A percentile compares a stretch with the other conserved stretches of the same genome.
phyloP scores from a whole-genome alignment of 2,113 vertebrate species.

The Anolis sagrei region DNA sequence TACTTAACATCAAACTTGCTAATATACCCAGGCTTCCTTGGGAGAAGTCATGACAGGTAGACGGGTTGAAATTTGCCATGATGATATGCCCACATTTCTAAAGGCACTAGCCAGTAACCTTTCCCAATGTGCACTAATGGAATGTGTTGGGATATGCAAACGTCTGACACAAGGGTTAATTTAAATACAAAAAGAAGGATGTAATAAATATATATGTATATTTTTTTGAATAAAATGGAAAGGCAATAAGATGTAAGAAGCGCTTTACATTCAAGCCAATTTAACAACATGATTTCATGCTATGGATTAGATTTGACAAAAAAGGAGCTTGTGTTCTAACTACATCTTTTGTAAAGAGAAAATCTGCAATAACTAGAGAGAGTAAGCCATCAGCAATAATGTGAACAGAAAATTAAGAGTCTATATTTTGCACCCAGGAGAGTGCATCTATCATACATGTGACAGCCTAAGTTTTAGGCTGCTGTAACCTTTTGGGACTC shows the following conservation, averaged over 20 bases:
- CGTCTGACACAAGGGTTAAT: slow-evolving; percentile 68
- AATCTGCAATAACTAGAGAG: slow-evolving; percentile 75
- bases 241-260: slow-evolving; percentile 78
- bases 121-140: slow-evolving; percentile 69
- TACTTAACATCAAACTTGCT: not conserved
- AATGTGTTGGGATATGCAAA: slow-evolving; percentile 60
- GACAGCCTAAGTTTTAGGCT: slow-evolving; percentile 59
- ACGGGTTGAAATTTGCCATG: slow-evolving; percentile 18
- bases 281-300: slow-evolving; percentile 55
- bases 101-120: slow-evolving; percentile 52
- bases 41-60: slow-evolving; percentile 26
- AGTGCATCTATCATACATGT: slow-evolving; percentile 48
- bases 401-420: slow-evolving; percentile 63
- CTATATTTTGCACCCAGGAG: slow-evolving; percentile 52
- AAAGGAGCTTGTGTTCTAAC: slow-evolving; percentile 62
- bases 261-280: slow-evolving; percentile 68
- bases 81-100: slow-evolving; percentile 21
- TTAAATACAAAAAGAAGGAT: slow-evolving; percentile 50
- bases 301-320: slow-evolving; percentile 70
- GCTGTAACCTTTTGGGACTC: slow-evolving; percentile 66
- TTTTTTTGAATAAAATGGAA: slow-evolving; percentile 73
- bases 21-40: not conserved
- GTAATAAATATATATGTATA: slow-evolving; percentile 57
- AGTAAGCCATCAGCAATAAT: slow-evolving; percentile 81
- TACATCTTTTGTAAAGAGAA: slow-evolving; percentile 56